Evolutionary conservation across 2,113 vertebrate genomes (phyloP), one percentile per base, ranked within the genome.

Genomic region (Ophthalmolycus amberensis): DNA sequence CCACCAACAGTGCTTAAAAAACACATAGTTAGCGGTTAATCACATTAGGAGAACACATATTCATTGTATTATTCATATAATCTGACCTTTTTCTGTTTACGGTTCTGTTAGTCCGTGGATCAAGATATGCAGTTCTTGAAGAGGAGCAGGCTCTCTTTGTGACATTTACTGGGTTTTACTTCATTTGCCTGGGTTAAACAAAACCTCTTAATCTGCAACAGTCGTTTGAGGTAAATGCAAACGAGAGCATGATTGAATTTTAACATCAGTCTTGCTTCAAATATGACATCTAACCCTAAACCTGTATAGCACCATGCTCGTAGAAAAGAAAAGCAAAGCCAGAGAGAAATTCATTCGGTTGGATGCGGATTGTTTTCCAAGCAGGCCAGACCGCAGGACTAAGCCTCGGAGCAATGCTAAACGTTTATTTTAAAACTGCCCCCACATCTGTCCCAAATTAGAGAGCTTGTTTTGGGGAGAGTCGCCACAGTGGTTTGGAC

Each of bases 361-460:
- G 70, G 68, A 88, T 69, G 54, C 80, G 83, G 80, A 85, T 73
- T 85, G 77, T 87, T 84, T 90, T 87, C 91, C 87, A 91, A 93
- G 80, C 88, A 83, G 77, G 82, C 65, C 85, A 89, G 85, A 94
- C 92, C 94, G 83, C 92, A 89, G 74, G 58, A 84, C 88, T 90
- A 83, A 81, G 88, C 88, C 88, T 75, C 38, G 52, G 74, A 93
- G 87, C 72, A 69, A 87, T 76, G 79, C 86, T 87, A 86, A 90
- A 90, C 68, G 85, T 92, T 91, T 92, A 89, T 93, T 93, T 91
- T 89, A 92, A 91, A 93, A 90, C 83, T 90, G 77, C 85, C 87
- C 78, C 90, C 89, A 91, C 93, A 93, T 93, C 89, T 95, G 91
- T 91, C 86, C 89, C 75, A 89, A 93, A 95, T 94, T 94, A 95